Base-by-base conservation (phyloP, 2,888 invertebrate species). In the Caenorhabditis wallacei region DNA sequence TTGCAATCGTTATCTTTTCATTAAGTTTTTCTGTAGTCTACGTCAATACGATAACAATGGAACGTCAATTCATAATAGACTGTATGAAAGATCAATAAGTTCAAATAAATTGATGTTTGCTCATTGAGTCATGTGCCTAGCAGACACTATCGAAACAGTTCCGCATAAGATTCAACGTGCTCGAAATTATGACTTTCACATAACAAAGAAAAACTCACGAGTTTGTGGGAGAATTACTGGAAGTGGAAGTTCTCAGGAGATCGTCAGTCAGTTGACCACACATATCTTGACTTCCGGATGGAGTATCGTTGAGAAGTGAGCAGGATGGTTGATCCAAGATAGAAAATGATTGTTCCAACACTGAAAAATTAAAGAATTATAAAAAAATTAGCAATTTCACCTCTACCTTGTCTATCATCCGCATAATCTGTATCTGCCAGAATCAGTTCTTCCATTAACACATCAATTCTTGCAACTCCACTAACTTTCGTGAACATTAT, bases 401-500 rank as follows among this genome's bases (percentile, higher is more conserved):
- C n/a, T n/a, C n/a, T 40, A 70, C 78, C 78, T 63, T 69, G 69
- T n/a, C 78, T 8, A 2, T 78, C 78, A 0, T 78, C 78, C 0
- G 20, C 20, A 46, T 75, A 70, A 35, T 87, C 86, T 1, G 80
- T 68, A 74, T 90, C 91, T 18, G 88, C 89, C n/a, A 91, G 85
- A 56, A 91, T 90, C 56, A 91, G 79, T 57, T 91, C 91, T 61
- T 91, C 89, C 91, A 91, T 92, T 20, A 91, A 81, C 22, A 85
- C 82, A 69, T 91, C 91, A 40, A 91, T 86, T 16, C 88, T 64
- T 8, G 91, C 91, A 22, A 87, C 88, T 26, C 91, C 91, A 51
- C 88, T 88, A 35, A 91, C 82, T 74, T 91, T 91, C 0, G 91
- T 86, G 57, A 91, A 89, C 82, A 91, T 84, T 8, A 91, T 87